Evolutionary conservation across 2,797 vertebrate species (phyloP), one percentile per base, ranked within the genome.

Genomic region (Gadopsis bispinosus): DNA sequence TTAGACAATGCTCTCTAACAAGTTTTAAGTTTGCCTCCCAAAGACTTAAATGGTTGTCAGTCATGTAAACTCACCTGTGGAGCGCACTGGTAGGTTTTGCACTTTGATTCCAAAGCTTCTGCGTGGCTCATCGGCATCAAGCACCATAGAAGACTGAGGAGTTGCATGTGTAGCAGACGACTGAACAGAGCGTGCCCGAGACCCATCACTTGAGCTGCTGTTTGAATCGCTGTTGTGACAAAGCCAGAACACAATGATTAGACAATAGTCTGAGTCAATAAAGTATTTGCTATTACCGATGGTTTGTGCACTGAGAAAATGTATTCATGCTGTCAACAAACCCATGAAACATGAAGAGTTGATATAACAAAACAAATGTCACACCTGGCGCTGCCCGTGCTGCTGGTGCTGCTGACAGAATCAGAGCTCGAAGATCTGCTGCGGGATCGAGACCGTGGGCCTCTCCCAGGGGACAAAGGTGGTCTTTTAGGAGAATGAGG

Each of bases 31-130:
- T 13, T 8, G 4, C n/a, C 5, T 68, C 3, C 14, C 7, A n/a
- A 53, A 61, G 8, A 26, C 26, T 29, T 17, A 6, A 48, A 33
- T 33, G 2, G 37, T 17, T 22, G 16, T 69, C 9, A 43, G 20
- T 2, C 13, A 55, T 47, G 26, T 29, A 14, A 45, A 75, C 88
- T 88, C 86, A 98, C 98, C 98, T 95, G 98, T 99, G 53, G 98
- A 99, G 69, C 98, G 97, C 62, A 99, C 97, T 68, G 98, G 98
- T 79, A 99, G 95, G 91, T 99, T 99, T 81, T 99, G 98, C 73
- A 99, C 98, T 92, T 98, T 97, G 92, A 99, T 99, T 84, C 98
- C 98, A 93, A 99, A 99, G 90, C 98, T 99, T 89, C 98, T 97
- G 11, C 98, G 96, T 26, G 98, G 98, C 80, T 99, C 98, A 88